Evolutionary conservation across 2,113 vertebrate species (phyloP).

Genomic region (Oceanodroma tethys): DNA sequence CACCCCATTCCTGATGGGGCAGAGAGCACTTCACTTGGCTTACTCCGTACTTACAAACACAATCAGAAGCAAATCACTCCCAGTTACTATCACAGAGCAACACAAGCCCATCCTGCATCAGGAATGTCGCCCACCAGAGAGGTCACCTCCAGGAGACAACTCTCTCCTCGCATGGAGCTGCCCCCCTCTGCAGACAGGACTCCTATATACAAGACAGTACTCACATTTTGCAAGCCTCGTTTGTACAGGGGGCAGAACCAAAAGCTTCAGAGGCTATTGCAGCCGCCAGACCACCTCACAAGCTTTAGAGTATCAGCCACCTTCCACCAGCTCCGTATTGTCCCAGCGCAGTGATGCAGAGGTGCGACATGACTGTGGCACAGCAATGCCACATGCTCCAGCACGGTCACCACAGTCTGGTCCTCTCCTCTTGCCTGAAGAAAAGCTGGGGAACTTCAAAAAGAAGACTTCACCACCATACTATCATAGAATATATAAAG

Average conservation of each 20-base stretch:
- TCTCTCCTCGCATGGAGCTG: neutral
- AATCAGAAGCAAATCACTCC: neutral
- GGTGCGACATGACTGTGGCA: fast-evolving
- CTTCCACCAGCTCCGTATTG: fast-evolving
- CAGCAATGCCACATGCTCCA: neutral
- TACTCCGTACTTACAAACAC: neutral
- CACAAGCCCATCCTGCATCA: constrained; percentile 2
- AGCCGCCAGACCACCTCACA: neutral
- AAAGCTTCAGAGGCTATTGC: neutral
- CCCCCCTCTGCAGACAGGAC: neutral
- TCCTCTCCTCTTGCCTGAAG: neutral
- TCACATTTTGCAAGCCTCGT: neutral
- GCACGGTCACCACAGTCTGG: fast-evolving
- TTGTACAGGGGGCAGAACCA: neutral
- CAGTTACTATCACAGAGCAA: neutral
- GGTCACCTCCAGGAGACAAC: neutral
- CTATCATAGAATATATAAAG: neutral
- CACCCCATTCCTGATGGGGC: constrained; percentile 33
- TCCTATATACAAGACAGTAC: neutral
- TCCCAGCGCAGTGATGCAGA: fast-evolving
- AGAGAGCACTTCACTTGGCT: neutral
- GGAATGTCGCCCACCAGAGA: constrained; percentile 1
- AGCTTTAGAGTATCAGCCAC: neutral
- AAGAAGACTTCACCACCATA: neutral
- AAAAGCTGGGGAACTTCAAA: neutral